Evolutionary conservation across 1,140 invertebrate genomes (phyloP).

Genomic region (Drosophila lini): DNA sequence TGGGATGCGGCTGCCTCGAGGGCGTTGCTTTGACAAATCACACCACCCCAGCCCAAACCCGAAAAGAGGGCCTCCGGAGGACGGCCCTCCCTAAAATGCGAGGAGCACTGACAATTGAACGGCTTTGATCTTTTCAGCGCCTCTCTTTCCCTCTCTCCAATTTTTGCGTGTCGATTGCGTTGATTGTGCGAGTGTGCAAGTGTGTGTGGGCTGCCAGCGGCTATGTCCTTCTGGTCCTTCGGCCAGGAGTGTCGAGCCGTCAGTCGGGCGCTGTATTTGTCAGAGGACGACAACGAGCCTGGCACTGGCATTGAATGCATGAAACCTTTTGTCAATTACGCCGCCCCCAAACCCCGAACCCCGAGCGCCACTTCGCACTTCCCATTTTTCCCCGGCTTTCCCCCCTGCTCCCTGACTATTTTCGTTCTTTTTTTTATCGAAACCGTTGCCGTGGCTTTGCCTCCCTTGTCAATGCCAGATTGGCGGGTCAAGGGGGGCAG

Average conservation of each 20-base stretch:
- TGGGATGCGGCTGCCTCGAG: slow-evolving; percentile 20
- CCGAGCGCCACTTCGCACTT: slow-evolving; percentile 12
- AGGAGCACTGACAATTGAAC: slow-evolving; percentile 71
- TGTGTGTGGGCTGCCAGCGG: slow-evolving; percentile 35
- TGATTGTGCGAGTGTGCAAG: slow-evolving; percentile 35
- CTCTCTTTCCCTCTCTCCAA: slow-evolving; percentile 41
- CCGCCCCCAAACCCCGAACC: slow-evolving; percentile 5
- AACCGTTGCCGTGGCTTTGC: slow-evolving; percentile 24
- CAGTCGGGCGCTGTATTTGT: slow-evolving; percentile 71
- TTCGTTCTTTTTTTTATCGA: slow-evolving; percentile 15
- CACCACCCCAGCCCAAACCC: slow-evolving; percentile 21
- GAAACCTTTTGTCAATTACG: slow-evolving; percentile 82
- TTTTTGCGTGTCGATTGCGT: slow-evolving; percentile 76
- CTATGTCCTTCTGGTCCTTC: slow-evolving; percentile 33
- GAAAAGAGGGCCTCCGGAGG: not conserved
- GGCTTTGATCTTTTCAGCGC: slow-evolving; percentile 78
- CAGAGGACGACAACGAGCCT: slow-evolving; percentile 53
- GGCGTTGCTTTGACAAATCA: slow-evolving; percentile 77
- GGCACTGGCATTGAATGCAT: slow-evolving; percentile 72
- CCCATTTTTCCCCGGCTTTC: slow-evolving; percentile 21
- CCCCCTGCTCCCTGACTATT: slow-evolving; percentile 14
- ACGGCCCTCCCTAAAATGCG: slow-evolving; percentile 1
- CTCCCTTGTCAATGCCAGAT: slow-evolving; percentile 45
- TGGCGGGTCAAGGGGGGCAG: slow-evolving; percentile 10
- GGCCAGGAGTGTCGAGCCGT: slow-evolving; percentile 26